Evolutionary conservation across 2,113 vertebrate species (phyloP).

Genomic region (Steatornis caripensis): DNA sequence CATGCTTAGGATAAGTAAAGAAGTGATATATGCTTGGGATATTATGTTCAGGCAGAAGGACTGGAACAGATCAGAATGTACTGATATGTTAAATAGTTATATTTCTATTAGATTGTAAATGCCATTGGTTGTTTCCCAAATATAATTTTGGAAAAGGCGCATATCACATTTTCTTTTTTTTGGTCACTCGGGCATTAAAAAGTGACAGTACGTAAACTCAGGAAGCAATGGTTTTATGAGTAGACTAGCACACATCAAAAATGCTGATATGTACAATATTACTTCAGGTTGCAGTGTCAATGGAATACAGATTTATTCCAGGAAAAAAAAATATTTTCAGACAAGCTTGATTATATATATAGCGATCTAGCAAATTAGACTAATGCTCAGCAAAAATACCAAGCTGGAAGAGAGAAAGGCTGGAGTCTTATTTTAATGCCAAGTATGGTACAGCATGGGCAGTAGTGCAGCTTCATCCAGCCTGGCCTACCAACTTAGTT

Average conservation of each 20-base stretch:
- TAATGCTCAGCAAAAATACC: background rate
- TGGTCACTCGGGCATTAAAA: background rate
- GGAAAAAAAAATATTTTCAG: background rate
- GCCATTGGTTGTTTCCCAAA: background rate
- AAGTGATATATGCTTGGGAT: background rate
- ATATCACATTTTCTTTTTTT: background rate
- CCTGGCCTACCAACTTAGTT: background rate
- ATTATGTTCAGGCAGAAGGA: background rate
- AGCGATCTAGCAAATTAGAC: background rate
- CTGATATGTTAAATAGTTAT: background rate
- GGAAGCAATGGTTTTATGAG: background rate
- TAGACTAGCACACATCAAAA: background rate
- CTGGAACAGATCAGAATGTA: background rate
- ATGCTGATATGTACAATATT: background rate
- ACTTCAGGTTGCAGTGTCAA: background rate
- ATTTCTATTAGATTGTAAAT: constrained; percentile 9
- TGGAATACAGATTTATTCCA: background rate
- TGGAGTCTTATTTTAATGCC: background rate
- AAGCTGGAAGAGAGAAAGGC: background rate
- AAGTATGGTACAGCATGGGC: background rate
- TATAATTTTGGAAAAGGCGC: background rate
- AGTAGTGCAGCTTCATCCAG: background rate
- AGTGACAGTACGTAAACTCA: background rate
- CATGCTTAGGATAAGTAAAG: background rate
- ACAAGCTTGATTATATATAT: background rate